A percentile compares a stretch with the other conserved stretches of the same genome.
phyloP scores from a whole-genome alignment of 2,888 invertebrate genomes.

The Orchesella flavescens region DNA sequence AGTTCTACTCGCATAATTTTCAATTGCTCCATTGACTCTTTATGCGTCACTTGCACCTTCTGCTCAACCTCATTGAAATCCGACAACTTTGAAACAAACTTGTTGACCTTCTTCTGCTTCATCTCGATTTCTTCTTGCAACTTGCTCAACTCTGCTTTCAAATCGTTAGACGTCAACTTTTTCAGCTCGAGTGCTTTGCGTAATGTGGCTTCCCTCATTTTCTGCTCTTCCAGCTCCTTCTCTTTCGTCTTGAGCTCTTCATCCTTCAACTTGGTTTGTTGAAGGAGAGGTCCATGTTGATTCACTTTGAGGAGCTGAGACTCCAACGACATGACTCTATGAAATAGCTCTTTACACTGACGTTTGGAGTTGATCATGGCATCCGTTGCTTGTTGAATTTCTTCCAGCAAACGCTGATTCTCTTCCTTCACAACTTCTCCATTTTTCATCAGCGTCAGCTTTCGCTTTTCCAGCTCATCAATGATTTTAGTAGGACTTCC shows the following conservation, averaged over 20 bases:
- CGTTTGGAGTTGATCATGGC: conserved; percentile 59
- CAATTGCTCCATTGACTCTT: conserved; percentile 19
- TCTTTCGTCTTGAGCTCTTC: conserved; percentile 88
- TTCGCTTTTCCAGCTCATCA: conserved; percentile 62
- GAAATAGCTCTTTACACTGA: conserved; percentile 78
- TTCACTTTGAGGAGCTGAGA: conserved; percentile 81
- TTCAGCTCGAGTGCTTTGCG: conserved; percentile 93
- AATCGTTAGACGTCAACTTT: conserved; percentile 91
- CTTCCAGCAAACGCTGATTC: conserved; percentile 23
- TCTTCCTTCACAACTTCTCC: conserved; percentile 76
- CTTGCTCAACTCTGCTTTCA: conserved; percentile 91
- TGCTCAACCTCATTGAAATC: conserved; percentile 92
- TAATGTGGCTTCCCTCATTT: conserved; percentile 87
- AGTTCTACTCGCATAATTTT: conserved; percentile 7
- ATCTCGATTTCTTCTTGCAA: conserved; percentile 97
- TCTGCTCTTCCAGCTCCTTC: conserved; percentile 91
- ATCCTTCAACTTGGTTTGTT: conserved; percentile 89
- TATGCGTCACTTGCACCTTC: conserved; percentile 86
- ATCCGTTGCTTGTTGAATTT: conserved; percentile 40
- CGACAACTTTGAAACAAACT: conserved; percentile 90
- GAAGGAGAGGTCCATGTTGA: not conserved
- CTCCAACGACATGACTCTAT: conserved; percentile 88
- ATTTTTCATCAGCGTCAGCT: conserved; percentile 72
- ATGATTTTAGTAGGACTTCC: conserved; percentile 61
- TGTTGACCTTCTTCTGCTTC: conserved; percentile 93